These are phyloP conservation scores for Clivina fossor DNA, from an alignment of 2,888 invertebrate species.

Conservation along the genomic window DNA sequence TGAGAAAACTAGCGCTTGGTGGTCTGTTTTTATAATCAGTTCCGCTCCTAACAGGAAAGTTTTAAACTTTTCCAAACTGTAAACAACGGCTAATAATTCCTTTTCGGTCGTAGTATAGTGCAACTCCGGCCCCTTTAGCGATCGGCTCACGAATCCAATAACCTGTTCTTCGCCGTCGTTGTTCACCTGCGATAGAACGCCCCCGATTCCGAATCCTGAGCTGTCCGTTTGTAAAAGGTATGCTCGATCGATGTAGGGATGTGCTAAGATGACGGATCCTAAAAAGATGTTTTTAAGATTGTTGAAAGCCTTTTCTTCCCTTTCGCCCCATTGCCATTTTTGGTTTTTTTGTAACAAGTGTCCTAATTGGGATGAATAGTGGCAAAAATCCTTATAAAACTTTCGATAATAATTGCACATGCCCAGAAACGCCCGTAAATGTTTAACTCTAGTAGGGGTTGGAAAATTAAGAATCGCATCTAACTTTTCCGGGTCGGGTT, in stretches of 20 bases:
- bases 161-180: not conserved
- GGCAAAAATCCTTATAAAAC: conserved; percentile 3
- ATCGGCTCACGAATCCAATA: conserved; percentile 3
- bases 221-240: conserved; percentile 4
- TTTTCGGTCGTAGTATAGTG: too few species aligned
- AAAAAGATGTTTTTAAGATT: not conserved
- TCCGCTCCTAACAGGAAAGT: conserved; percentile 32
- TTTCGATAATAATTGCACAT: conserved; percentile 19
- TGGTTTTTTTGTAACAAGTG: not conserved
- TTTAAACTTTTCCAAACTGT: conserved; percentile 33
- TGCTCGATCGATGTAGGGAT: not conserved
- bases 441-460: conserved; percentile 39
- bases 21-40: conserved; percentile 36
- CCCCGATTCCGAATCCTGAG: conserved; percentile 1
- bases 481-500: conserved; percentile 37
- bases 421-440: conserved; percentile 40
- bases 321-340: conserved; percentile 8
- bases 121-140: conserved; percentile 6
- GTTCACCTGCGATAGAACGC: conserved; percentile 1
- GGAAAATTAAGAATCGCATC: conserved; percentile 41
- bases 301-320: conserved; percentile 3
- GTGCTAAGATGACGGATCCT: not conserved
- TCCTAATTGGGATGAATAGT: not conserved
- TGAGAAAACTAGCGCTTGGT: conserved; percentile 32
- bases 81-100: too few species aligned